These are phyloP conservation scores for Acanthis flammea DNA, from an alignment of 2,797 vertebrate genomes.

Conservation along the genomic window DNA sequence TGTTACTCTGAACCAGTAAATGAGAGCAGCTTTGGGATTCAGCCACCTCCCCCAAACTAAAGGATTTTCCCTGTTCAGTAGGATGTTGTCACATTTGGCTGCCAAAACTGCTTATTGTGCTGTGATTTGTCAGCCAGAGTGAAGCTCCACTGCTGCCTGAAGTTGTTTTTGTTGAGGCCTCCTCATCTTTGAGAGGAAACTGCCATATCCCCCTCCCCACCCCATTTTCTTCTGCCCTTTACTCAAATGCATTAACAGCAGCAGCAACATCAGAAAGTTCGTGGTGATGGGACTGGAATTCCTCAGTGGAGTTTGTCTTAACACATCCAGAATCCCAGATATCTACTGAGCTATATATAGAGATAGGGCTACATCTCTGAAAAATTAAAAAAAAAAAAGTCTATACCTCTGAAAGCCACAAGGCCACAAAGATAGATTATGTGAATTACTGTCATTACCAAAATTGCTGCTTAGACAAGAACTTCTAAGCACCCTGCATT, in stretches of 20 bases:
- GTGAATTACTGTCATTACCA: slow-evolving; percentile 76
- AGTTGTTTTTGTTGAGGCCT: background rate
- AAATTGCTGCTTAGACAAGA: slow-evolving; percentile 72
- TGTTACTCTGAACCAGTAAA: background rate
- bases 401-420: slow-evolving; percentile 71
- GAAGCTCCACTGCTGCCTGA: background rate
- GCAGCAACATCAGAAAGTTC: background rate
- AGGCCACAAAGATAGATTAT: slow-evolving; percentile 68
- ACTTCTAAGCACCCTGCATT: slow-evolving; percentile 15
- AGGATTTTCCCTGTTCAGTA: slow-evolving; percentile 2
- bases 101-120: background rate
- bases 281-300: background rate
- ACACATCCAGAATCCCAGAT: background rate
- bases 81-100: slow-evolving; percentile 11
- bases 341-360: slow-evolving; percentile 39
- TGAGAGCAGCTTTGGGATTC: slow-evolving; percentile 1
- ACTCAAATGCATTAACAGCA: background rate
- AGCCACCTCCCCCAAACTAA: background rate
- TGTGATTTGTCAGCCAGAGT: background rate
- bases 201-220: background rate
- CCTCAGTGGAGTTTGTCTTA: background rate
- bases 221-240: background rate
- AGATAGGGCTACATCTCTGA: background rate
- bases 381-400: background rate
- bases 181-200: background rate